Percentiles rank a stretch among this genome's conserved stretches.
These are phyloP conservation scores for Rhorus exstirpatorius DNA, from an alignment of 2,888 invertebrate species.

Conservation along the genomic window DNA sequence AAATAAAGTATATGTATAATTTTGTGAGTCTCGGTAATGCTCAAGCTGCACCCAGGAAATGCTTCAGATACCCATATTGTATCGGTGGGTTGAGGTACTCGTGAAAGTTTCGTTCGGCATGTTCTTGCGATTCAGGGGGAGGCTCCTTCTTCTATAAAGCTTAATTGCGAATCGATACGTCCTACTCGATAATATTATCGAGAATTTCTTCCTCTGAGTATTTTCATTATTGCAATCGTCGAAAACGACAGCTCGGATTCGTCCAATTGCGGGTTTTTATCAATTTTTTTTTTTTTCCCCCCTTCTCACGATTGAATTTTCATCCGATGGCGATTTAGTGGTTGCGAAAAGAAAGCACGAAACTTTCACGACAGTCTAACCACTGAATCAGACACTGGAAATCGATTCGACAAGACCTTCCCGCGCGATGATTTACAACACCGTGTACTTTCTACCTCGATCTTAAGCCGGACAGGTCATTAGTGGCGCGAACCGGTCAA, in stretches of 20 bases:
- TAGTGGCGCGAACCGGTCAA: conserved; percentile 60
- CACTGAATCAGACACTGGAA: conserved; percentile 9
- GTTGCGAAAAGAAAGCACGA: conserved; percentile 53
- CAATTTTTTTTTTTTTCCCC: neutral
- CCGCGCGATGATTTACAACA: conserved; percentile 62
- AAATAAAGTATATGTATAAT: conserved; percentile 22
- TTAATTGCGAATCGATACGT: conserved; percentile 54
- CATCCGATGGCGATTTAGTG: conserved; percentile 20
- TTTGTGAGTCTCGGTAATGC: conserved; percentile 32
- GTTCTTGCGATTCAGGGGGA: neutral
- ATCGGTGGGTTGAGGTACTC: conserved; percentile 57
- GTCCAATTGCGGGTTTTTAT: neutral
- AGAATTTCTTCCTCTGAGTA: conserved; percentile 6
- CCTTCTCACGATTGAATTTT: conserved; percentile 19
- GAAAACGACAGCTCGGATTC: neutral
- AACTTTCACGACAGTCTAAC: conserved; percentile 52
- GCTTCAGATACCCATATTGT: conserved; percentile 65
- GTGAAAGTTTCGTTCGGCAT: conserved; percentile 49
- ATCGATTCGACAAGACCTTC: conserved; percentile 41
- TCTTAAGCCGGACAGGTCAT: conserved; percentile 57
- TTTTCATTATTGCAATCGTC: conserved; percentile 9
- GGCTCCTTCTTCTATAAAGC: conserved; percentile 37
- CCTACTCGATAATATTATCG: neutral
- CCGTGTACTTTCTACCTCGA: conserved; percentile 55
- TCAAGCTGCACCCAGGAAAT: conserved; percentile 69